Percentiles rank a stretch among this genome's conserved stretches.
Conservation (phyloP, 2,888 invertebrate genomes). For the Liopterus haemorrhoidalis region DNA sequence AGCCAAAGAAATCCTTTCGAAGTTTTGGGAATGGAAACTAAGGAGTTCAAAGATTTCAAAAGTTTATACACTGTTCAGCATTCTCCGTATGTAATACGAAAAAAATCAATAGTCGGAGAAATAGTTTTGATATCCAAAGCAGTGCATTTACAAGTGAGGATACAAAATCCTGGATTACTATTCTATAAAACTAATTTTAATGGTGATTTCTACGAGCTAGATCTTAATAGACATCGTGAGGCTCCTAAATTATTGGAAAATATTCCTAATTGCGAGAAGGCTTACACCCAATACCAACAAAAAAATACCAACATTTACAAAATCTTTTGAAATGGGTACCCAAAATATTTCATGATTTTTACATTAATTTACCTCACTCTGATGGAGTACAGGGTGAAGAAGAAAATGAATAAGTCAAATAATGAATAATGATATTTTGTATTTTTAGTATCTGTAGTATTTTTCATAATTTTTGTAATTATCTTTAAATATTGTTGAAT, state of each 20-base stretch:
- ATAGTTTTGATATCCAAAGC: slow-evolving; percentile 18
- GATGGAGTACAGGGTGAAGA: not conserved
- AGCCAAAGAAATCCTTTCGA: not conserved
- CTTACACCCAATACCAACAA: not conserved
- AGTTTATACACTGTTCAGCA: too few relatives aligned
- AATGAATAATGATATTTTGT: too few relatives aligned
- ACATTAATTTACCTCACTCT: not conserved
- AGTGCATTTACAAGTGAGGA: slow-evolving; percentile 11
- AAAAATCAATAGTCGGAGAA: too few relatives aligned
- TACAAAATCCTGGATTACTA: slow-evolving; percentile 9
- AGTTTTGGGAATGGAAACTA: not conserved
- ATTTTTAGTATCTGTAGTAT: too few relatives aligned
- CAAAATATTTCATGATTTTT: slow-evolving; percentile 1
- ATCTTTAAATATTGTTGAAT: too few relatives aligned
- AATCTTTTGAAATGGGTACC: slow-evolving; percentile 2
- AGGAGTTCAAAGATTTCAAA: slow-evolving; percentile 3
- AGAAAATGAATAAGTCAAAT: too few relatives aligned
- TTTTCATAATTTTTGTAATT: too few relatives aligned
- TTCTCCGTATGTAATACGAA: too few relatives aligned
- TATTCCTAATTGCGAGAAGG: not conserved
- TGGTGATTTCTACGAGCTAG: slow-evolving; percentile 7
- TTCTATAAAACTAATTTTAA: slow-evolving; percentile 12
- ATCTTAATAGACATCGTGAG: slow-evolving; percentile 1
- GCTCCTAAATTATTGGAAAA: not conserved
- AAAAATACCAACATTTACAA: slow-evolving; percentile 6